These are phyloP conservation scores for Apolygus lucorum DNA, from an alignment of 1,140 invertebrate species.

Conservation along the genomic window DNA sequence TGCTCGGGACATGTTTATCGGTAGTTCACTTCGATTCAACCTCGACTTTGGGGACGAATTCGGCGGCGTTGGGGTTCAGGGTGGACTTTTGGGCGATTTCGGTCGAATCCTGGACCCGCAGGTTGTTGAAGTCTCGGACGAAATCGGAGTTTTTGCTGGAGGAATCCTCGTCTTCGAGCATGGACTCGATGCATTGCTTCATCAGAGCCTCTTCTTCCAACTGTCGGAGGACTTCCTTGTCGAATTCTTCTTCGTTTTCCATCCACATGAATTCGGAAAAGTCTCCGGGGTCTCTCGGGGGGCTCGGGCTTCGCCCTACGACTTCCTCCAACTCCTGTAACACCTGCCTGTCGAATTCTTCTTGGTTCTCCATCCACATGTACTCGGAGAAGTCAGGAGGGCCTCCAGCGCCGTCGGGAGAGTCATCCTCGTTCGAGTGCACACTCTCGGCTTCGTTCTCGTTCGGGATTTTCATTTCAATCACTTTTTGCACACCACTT, in stretches of 20 bases:
- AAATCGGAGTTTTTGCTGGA: background rate
- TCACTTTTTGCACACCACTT: too few relatives aligned
- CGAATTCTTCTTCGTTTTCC: conserved; percentile 83
- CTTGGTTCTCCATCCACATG: conserved; percentile 85
- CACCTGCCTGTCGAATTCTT: conserved; percentile 79
- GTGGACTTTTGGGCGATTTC: conserved; percentile 45
- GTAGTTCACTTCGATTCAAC: background rate
- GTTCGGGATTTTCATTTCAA: conserved; percentile 2
- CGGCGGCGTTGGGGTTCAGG: conserved; percentile 66
- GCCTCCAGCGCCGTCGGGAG: background rate
- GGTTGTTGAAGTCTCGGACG: conserved; percentile 8
- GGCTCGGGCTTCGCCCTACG: background rate
- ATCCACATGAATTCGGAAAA: conserved; percentile 86
- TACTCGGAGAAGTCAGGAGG: conserved; percentile 68
- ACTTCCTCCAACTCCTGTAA: conserved; percentile 1
- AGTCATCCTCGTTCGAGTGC: background rate
- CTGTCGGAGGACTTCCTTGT: conserved; percentile 75
- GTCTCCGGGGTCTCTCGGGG: conserved; percentile 53
- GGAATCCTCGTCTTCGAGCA: conserved; percentile 59
- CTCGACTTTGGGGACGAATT: conserved; percentile 53
- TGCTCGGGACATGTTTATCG: too few relatives aligned
- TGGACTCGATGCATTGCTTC: conserved; percentile 75
- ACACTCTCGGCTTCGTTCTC: background rate
- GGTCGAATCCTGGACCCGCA: background rate
- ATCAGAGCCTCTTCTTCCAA: conserved; percentile 78